These are phyloP conservation scores for Nymphalis urticae DNA, from an alignment of 2,888 invertebrate species.

Conservation along the genomic window DNA sequence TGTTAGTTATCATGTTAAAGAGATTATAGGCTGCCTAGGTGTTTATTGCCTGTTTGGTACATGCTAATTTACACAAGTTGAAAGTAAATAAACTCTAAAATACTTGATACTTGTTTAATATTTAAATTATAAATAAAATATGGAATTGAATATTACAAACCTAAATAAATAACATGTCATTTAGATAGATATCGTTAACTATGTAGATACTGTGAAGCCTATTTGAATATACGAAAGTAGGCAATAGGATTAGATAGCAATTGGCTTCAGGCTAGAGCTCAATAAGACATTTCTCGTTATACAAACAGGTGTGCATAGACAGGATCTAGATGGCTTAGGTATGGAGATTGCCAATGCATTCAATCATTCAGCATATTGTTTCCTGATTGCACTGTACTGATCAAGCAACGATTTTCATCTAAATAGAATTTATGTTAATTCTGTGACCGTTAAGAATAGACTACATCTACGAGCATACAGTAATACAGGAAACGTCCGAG, in stretches of 20 bases:
- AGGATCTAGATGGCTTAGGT: conserved; percentile 36
- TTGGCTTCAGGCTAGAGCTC: conserved; percentile 31
- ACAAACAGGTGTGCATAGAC: conserved; percentile 37
- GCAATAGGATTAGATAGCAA: conserved; percentile 37
- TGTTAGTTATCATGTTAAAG: not conserved
- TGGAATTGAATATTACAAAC: not conserved
- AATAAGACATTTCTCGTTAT: conserved; percentile 41
- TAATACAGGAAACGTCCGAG: conserved; percentile 77
- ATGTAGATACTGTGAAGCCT: not conserved
- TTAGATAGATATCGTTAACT: not conserved
- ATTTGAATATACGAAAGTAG: conserved; percentile 34
- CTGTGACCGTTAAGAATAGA: conserved; percentile 63
- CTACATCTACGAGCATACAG: conserved; percentile 52
- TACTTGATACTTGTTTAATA: not conserved
- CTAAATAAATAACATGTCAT: no score
- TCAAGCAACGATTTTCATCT: conserved; percentile 58
- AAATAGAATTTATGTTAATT: conserved; percentile 73
- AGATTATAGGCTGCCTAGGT: conserved; percentile 4
- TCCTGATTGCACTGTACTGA: conserved; percentile 52
- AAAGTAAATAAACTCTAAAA: not conserved
- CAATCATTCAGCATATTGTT: conserved; percentile 52
- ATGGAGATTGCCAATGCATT: conserved; percentile 43
- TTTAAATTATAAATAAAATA: not conserved
- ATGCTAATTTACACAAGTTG: conserved; percentile 8
- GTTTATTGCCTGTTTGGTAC: conserved; percentile 6